A percentile compares a stretch with the other conserved stretches of the same genome.
Conservation (phyloP, 2,113 vertebrate species). For the Phaethornis superciliosus region DNA sequence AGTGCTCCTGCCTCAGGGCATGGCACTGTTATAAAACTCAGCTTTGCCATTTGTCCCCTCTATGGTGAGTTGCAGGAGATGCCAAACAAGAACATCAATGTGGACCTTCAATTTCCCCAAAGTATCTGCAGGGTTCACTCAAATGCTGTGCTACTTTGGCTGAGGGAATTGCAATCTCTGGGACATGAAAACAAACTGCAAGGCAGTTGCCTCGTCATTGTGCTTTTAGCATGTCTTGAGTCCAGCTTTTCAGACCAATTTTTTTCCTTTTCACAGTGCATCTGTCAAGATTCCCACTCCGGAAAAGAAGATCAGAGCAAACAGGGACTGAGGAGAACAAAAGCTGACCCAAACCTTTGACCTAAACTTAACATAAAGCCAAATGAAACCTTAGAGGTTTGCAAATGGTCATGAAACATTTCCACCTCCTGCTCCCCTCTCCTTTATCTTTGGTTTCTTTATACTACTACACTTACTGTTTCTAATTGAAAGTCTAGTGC, state of each 20-base stretch:
- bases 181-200: constrained; percentile 6
- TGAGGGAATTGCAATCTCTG: neutral
- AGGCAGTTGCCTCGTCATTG: neutral
- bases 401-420: constrained; percentile 54
- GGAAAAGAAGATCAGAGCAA: constrained; percentile 62
- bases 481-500: constrained; percentile 34
- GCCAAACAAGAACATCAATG: neutral
- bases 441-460: constrained; percentile 58
- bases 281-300: neutral
- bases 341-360: constrained; percentile 59
- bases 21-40: neutral
- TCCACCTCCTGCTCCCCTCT: constrained; percentile 11
- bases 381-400: constrained; percentile 69
- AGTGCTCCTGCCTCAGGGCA: neutral
- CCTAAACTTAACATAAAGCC: constrained; percentile 58
- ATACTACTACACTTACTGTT: constrained; percentile 44
- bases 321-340: constrained; percentile 20
- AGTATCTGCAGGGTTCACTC: neutral
- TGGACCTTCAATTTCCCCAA: neutral
- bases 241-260: constrained; percentile 19
- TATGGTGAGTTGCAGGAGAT: neutral
- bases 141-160: fast-evolving
- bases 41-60: neutral
- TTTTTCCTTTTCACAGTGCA: constrained; percentile 43
- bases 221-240: neutral